A percentile compares a stretch with the other conserved stretches of the same genome.
These are phyloP conservation scores for Plagodis dolabraria DNA, from an alignment of 2,888 invertebrate genomes.

Conservation along the genomic window DNA sequence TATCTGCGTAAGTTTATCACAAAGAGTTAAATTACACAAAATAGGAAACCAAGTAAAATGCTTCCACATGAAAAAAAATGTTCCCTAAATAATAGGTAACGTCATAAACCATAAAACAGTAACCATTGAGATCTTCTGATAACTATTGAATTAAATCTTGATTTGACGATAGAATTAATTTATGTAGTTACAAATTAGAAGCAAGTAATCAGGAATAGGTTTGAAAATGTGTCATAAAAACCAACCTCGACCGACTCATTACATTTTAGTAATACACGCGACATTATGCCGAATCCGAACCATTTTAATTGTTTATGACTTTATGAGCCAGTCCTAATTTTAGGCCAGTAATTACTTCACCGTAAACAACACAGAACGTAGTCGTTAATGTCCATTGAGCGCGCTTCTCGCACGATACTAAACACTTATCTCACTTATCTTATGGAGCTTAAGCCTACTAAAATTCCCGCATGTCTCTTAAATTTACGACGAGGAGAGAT, in stretches of 20 bases:
- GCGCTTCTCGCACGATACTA: constrained; percentile 60
- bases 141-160: too few relatives aligned
- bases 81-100: too few relatives aligned
- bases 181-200: too few relatives aligned
- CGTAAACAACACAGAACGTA: constrained; percentile 25
- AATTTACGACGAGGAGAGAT: constrained; percentile 81
- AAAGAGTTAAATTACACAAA: too few relatives aligned
- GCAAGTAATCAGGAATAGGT: neutral
- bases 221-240: constrained; percentile 12
- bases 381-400: constrained; percentile 57
- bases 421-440: constrained; percentile 81
- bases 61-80: too few relatives aligned
- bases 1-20: too few relatives aligned
- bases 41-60: too few relatives aligned
- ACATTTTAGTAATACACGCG: constrained; percentile 1
- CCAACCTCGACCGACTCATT: constrained; percentile 3
- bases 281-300: constrained; percentile 3
- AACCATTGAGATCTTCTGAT: too few relatives aligned
- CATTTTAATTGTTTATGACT: constrained; percentile 16
- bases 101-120: too few relatives aligned
- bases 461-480: constrained; percentile 77
- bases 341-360: constrained; percentile 33
- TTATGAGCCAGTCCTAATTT: constrained; percentile 24
- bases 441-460: constrained; percentile 78
- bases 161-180: too few relatives aligned